phyloP scores from a whole-genome alignment of 37 sponge, comb jelly and placozoan genomes.

The Corticium candelabrum region DNA sequence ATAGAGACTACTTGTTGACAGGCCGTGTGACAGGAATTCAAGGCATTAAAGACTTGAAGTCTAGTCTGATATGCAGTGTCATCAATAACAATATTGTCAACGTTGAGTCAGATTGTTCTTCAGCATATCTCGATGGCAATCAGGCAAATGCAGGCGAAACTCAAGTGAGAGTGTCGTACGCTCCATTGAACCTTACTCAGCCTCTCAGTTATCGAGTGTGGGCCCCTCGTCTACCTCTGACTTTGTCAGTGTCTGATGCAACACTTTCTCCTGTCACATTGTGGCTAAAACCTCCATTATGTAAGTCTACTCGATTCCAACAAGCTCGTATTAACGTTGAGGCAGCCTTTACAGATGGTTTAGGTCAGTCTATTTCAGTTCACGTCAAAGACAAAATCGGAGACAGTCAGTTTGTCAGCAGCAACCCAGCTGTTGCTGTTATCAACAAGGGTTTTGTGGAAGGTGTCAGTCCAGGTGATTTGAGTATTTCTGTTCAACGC shows the following conservation, averaged over 20 bases:
- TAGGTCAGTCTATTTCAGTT: neutral
- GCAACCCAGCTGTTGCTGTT: neutral
- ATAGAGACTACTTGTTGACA: neutral
- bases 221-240: neutral
- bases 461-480: neutral
- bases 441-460: neutral
- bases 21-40: neutral
- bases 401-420: neutral
- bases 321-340: neutral
- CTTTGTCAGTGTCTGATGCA: neutral
- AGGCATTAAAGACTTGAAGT: neutral
- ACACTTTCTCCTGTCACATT: neutral
- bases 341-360: neutral
- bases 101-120: neutral
- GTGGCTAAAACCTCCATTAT: neutral
- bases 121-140: neutral
- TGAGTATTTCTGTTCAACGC: neutral
- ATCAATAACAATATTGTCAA: neutral
- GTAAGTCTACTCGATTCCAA: neutral
- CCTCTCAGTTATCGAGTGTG: neutral
- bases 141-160: neutral
- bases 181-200: neutral
- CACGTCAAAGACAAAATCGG: neutral
- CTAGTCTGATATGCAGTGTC: neutral
- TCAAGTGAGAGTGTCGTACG: neutral